A percentile compares a stretch with the other conserved stretches of the same genome.
Conservation (phyloP, 2,888 invertebrate species). For the Uloborus plumipes region DNA sequence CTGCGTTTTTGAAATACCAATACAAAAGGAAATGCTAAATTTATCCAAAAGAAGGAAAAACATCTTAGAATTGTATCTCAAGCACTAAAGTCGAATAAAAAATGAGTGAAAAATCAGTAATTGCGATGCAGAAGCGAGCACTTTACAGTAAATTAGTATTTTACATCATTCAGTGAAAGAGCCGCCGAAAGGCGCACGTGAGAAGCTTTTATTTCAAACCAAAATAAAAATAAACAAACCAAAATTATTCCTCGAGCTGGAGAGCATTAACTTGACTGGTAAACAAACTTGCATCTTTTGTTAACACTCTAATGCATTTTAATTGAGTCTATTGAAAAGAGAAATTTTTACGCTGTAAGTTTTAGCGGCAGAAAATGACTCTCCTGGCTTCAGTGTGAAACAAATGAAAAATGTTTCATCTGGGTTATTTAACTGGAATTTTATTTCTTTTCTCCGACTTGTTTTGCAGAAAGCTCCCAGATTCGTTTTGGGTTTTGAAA, state of each 20-base stretch:
- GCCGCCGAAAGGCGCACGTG: neutral
- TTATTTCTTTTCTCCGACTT: neutral
- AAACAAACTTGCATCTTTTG: conserved; percentile 8
- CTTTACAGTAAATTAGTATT: too few species aligned
- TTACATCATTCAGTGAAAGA: too few species aligned
- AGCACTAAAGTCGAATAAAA: too few species aligned
- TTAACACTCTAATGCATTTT: conserved; percentile 10
- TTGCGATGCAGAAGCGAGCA: too few species aligned
- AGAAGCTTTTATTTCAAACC: neutral
- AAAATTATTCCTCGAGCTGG: neutral
- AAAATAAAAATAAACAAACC: neutral
- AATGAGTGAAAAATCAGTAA: too few species aligned
- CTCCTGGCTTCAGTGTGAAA: neutral
- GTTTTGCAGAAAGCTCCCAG: neutral
- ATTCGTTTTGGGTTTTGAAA: too few species aligned
- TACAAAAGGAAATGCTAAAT: too few species aligned
- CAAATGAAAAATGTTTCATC: neutral
- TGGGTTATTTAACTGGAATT: conserved; percentile 9
- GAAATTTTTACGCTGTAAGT: neutral
- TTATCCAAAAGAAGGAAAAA: too few species aligned
- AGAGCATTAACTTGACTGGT: neutral
- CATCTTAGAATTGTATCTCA: too few species aligned
- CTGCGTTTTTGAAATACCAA: too few species aligned
- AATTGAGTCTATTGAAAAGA: conserved; percentile 6
- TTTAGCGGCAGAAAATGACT: conserved; percentile 4